These are phyloP conservation scores for Malurus splendens DNA, from an alignment of 2,797 vertebrate genomes.

Conservation along the genomic window DNA sequence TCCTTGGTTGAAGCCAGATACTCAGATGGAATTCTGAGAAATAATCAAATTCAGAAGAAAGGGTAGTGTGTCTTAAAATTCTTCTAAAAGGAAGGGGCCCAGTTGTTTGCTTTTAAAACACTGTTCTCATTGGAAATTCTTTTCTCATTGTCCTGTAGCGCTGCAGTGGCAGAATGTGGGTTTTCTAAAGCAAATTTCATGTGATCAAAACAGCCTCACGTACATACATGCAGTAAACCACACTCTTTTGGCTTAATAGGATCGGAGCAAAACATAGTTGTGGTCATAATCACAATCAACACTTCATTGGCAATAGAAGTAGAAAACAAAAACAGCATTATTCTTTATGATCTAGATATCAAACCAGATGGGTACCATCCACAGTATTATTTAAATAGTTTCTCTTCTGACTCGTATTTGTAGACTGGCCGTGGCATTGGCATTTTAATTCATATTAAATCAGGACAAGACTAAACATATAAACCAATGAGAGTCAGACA, in stretches of 20 bases:
- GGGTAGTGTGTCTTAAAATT: neutral
- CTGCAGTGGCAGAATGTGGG: slow-evolving; percentile 48
- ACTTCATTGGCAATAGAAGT: slow-evolving; percentile 16
- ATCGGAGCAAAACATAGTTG: slow-evolving; percentile 48
- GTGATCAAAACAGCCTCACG: slow-evolving; percentile 54
- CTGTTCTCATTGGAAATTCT: slow-evolving; percentile 41
- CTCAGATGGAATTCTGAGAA: neutral
- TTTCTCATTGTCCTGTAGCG: slow-evolving; percentile 41
- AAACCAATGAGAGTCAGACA: slow-evolving; percentile 46
- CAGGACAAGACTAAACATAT: slow-evolving; percentile 60
- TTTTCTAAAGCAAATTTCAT: slow-evolving; percentile 40
- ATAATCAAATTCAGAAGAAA: slow-evolving; percentile 21
- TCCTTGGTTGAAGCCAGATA: neutral
- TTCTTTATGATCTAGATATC: slow-evolving; percentile 48
- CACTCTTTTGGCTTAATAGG: slow-evolving; percentile 2
- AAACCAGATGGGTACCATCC: neutral
- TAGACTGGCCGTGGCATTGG: slow-evolving; percentile 36
- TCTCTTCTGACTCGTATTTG: slow-evolving; percentile 41
- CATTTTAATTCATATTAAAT: slow-evolving; percentile 49
- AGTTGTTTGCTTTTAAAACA: slow-evolving; percentile 30
- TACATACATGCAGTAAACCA: slow-evolving; percentile 57
- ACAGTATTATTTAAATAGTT: slow-evolving; percentile 40
- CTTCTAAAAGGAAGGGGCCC: neutral
- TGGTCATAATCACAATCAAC: slow-evolving; percentile 47
- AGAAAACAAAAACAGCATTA: slow-evolving; percentile 44